Percentiles rank a stretch among this genome's conserved stretches.
Evolutionary conservation across 2,888 invertebrate species (phyloP).

Genomic region (Drosophila lutescens): DNA sequence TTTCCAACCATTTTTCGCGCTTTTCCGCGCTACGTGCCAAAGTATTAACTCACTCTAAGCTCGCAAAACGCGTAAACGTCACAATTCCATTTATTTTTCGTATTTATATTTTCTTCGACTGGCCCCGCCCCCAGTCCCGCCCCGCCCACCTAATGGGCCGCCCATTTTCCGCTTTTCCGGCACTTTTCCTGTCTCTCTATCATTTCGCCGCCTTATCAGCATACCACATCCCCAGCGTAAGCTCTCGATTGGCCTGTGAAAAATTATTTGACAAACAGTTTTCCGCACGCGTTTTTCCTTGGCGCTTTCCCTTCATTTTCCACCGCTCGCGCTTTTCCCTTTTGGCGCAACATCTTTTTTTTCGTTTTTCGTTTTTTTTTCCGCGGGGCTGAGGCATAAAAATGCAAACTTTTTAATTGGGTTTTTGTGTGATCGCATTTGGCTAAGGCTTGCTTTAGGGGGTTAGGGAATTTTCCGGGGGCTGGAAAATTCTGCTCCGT

Average conservation of each 20-base stretch:
- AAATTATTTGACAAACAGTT: constrained; percentile 79
- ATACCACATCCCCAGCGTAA: constrained; percentile 38
- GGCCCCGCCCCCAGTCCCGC: constrained; percentile 46
- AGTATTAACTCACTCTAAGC: constrained; percentile 76
- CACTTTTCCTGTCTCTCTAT: constrained; percentile 36
- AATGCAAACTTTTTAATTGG: constrained; percentile 80
- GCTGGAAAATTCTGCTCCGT: neutral
- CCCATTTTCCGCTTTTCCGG: constrained; percentile 3
- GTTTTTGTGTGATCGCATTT: constrained; percentile 73
- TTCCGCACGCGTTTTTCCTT: constrained; percentile 61
- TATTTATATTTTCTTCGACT: constrained; percentile 69
- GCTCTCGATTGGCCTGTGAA: constrained; percentile 53
- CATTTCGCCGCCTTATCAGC: constrained; percentile 60
- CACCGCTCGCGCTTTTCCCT: constrained; percentile 24
- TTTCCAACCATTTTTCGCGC: neutral
- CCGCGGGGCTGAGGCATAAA: constrained; percentile 58
- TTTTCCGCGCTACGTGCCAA: constrained; percentile 61
- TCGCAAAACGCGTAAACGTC: constrained; percentile 74
- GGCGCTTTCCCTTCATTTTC: neutral
- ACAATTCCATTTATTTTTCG: constrained; percentile 75
- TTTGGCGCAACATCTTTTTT: constrained; percentile 42
- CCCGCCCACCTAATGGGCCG: constrained; percentile 42
- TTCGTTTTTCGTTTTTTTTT: constrained; percentile 4
- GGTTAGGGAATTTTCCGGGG: constrained; percentile 7
- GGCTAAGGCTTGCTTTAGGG: constrained; percentile 33